Percentiles rank a stretch among this genome's conserved stretches.
Conservation (phyloP, 2,113 vertebrate species). For the Phycodurus eques region DNA sequence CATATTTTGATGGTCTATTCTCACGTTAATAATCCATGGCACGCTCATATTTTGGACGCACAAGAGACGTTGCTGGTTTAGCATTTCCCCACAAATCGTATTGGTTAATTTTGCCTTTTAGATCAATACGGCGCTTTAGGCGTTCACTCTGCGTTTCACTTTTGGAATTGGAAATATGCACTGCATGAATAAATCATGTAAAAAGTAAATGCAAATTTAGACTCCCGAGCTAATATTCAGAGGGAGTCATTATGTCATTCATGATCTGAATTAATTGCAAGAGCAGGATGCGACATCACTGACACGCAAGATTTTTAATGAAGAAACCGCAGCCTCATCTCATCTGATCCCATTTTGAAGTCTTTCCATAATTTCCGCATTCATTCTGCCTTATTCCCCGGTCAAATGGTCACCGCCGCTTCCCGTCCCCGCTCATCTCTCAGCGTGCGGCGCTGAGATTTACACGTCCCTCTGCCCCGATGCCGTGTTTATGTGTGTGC, state of each 20-base stretch:
- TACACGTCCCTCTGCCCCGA: conserved; percentile 28
- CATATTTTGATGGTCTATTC: conserved; percentile 11
- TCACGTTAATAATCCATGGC: neutral
- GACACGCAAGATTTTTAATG: conserved; percentile 10
- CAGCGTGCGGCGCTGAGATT: conserved; percentile 44
- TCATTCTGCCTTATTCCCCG: conserved; percentile 43
- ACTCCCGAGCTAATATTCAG: neutral
- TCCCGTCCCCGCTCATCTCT: conserved; percentile 44
- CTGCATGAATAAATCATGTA: neutral
- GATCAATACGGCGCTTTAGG: conserved; percentile 19
- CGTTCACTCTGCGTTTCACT: conserved; percentile 3
- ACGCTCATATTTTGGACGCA: neutral
- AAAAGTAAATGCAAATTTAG: neutral
- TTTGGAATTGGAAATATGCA: neutral
- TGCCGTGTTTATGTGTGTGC: neutral
- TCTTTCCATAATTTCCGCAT: conserved; percentile 40
- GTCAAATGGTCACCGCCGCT: conserved; percentile 45
- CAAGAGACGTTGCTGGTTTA: neutral
- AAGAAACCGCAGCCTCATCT: conserved; percentile 1
- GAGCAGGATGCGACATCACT: conserved; percentile 19
- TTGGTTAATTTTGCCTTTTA: conserved; percentile 31
- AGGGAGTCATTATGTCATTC: conserved; percentile 6
- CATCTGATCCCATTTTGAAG: conserved; percentile 11
- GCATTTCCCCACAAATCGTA: conserved; percentile 20
- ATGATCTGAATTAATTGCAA: conserved; percentile 5